A percentile compares a stretch with the other conserved stretches of the same genome.
Evolutionary conservation across 2,888 invertebrate species (phyloP).

Genomic region (Drosophila seclusa): DNA sequence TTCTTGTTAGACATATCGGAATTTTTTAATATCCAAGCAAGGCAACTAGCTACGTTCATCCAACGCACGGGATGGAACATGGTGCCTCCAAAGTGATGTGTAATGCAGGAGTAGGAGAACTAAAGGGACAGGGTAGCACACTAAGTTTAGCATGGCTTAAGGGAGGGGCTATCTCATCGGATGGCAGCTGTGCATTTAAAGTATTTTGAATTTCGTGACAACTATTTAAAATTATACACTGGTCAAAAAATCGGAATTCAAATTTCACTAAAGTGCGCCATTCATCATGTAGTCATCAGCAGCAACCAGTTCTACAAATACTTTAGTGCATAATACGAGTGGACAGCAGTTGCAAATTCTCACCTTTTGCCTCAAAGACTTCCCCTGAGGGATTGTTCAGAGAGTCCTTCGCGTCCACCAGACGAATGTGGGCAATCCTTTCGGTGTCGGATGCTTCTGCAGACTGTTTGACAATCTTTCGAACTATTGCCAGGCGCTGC

Average conservation of each 20-base stretch:
- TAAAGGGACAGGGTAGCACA: background rate
- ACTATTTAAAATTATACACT: background rate
- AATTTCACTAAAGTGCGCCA: background rate
- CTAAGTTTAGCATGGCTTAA: background rate
- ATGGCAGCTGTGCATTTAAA: background rate
- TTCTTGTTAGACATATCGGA: background rate
- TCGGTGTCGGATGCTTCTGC: background rate
- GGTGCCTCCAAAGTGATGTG: background rate
- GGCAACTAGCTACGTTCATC: background rate
- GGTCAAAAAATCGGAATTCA: background rate
- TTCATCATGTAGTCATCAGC: constrained; percentile 14
- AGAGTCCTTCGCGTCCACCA: background rate
- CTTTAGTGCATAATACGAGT: background rate
- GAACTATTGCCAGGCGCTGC: constrained; percentile 5
- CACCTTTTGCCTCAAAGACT: constrained; percentile 7
- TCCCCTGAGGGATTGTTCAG: background rate
- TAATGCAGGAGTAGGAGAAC: background rate
- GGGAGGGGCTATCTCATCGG: background rate
- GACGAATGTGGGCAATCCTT: background rate
- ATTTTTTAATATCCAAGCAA: background rate
- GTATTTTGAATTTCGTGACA: background rate
- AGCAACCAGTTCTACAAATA: constrained; percentile 1
- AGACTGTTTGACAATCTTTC: background rate
- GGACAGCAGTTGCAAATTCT: background rate
- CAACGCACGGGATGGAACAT: background rate